Conservation (phyloP, 2,113 vertebrate genomes). For the Anas platyrhynchos region DNA sequence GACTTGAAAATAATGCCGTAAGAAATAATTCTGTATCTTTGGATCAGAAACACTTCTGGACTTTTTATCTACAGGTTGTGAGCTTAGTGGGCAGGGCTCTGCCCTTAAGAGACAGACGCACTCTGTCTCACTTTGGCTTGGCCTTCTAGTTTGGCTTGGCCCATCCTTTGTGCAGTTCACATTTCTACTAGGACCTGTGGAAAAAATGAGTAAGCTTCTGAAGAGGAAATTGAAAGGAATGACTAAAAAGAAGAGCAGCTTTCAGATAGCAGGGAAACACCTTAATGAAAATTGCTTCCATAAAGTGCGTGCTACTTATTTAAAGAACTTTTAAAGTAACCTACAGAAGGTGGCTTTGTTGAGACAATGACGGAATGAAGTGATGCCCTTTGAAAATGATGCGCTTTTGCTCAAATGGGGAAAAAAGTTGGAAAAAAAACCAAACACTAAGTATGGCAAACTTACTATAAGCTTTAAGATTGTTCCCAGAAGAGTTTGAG, state of each 20-base stretch:
- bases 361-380: background rate
- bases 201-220: background rate
- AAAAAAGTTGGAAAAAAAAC: background rate
- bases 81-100: background rate
- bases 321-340: background rate
- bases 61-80: background rate
- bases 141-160: background rate
- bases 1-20: background rate
- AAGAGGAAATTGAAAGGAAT: background rate
- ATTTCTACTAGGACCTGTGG: background rate
- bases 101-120: background rate
- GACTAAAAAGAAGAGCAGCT: background rate
- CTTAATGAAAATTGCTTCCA: background rate
- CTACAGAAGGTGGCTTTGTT: background rate
- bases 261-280: background rate
- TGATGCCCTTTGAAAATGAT: background rate
- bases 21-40: background rate
- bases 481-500: background rate
- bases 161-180: background rate
- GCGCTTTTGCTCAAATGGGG: background rate
- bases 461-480: background rate
- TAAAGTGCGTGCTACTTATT: background rate
- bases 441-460: background rate
- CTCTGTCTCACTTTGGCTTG: background rate
- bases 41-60: background rate